Base-by-base conservation (phyloP, 1,140 invertebrate species). In the Dendroctonus valens region DNA sequence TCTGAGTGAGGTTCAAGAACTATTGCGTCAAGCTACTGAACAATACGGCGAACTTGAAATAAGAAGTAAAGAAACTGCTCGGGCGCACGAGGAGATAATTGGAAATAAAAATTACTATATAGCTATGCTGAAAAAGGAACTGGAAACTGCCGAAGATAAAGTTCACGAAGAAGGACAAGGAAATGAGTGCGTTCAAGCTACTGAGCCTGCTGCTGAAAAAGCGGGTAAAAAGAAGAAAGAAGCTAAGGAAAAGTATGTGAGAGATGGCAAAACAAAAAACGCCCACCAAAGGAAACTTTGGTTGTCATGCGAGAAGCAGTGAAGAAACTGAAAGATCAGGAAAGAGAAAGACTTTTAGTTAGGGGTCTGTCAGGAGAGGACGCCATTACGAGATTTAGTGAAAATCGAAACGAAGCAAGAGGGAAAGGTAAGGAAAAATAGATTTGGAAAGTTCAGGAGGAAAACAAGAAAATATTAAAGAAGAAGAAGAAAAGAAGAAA, bases 261-360 rank as follows among this genome's bases (percentile, higher is more conserved):
- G 77, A 62, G 75, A 73, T 61, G 76, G 71, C 38, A 79, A 79
- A 74, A 74, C 63, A 84, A 80, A 72, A 79, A 83, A 77, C 89
- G 90, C 42, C 89, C 90, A 65, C 85, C 85, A n/a, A 92, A 89
- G 65, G 91, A 91, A 72, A 85, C 90, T 42, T 87, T 94, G 72
- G 89, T 88, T 70, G 91, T 91, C 15, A 95, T 95, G 90, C 91
- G 95, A 79, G 92, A 94, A 78, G 88, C 91, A 41, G 80, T 95
- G 7, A 91, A 88, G 73, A 91, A 91, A 78, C 82, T 91, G n/a
- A 91, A 96, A 79, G 93, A 95, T 74, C 92, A 97, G 80, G 93
- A 97, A 76, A 83, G 86, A 59, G 73, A 87, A 15, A 80, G 87
- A 69, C 83, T 26, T 26, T 26, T 26, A 26, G 3, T 26, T 26